Evolutionary conservation across 2,888 invertebrate genomes (phyloP), one percentile per base, ranked within the genome.

Genomic region (Rhimphoctona megacephalus): DNA sequence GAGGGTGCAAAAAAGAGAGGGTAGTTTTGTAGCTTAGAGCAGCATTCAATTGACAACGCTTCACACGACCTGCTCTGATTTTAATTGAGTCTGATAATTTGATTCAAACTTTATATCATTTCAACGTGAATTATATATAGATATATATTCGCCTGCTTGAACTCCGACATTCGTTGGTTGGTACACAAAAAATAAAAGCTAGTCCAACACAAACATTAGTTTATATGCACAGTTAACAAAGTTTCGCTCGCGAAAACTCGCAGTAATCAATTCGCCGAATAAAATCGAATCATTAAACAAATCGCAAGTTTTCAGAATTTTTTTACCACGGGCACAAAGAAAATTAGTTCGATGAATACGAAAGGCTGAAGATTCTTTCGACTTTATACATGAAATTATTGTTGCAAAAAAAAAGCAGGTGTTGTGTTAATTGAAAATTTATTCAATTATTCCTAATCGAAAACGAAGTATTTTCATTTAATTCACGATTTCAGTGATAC

Each of bases 81-180:
- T 78, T 85, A 85, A 83, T 85, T 78, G 83, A 85, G 83, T 83
- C 76, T 74, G 61, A 80, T 85, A 85, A 85, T 85, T 85, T 54
- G 66, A 85, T 85, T 85, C 69, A 76, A 85, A 85, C 85, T 85
- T 85, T 80, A 85, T 57, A 57, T 83, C 66, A 76, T 83, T 83
- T 82, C 66, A 83, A 83, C 69, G 52, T 52, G 69, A 73, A 57
- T 30, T 76, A 57, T 69, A 64, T 72, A 64, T n/a, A 49, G 8
- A 78, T 46, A 66, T 14, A 36, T 43, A 39, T 69, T 43, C 61
- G 70, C 67, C 67, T 64, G 67, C 22, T 19, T 17, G 6, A 70
- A 80, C 67, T 69, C n/a, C 22, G 39, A 69, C 67, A 43, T 69
- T 69, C 49, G 70, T 70, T 80, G 70, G 39, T 25, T 39, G 25